Evolutionary conservation across 2,113 vertebrate genomes (phyloP).

Genomic region (Takifugu flavidus): DNA sequence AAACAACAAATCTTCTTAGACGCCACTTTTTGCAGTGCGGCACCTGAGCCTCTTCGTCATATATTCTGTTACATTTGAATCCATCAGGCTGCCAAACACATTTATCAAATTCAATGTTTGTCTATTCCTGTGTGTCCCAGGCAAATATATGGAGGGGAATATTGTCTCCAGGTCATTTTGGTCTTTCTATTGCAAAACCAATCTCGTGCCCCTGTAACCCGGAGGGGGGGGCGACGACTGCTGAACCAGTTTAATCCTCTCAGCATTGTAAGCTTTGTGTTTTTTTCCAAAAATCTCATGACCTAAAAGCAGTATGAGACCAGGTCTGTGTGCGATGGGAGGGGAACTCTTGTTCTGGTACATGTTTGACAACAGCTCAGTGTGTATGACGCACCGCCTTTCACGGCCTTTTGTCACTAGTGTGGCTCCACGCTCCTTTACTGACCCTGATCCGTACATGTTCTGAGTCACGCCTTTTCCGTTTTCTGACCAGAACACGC

Average conservation of each 20-base stretch:
- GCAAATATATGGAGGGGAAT: not conserved
- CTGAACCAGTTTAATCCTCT: slow-evolving; percentile 49
- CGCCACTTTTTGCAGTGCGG: no score
- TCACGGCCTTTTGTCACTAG: not conserved
- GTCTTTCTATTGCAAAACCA: slow-evolving; percentile 21
- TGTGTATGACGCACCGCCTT: slow-evolving; percentile 1
- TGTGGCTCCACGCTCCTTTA: no score
- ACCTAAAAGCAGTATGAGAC: slow-evolving; percentile 42
- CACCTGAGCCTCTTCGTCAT: not conserved
- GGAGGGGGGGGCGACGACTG: not conserved
- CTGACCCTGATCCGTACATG: no score
- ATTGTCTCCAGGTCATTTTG: slow-evolving; percentile 5
- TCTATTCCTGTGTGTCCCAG: not conserved
- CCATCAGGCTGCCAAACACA: no score
- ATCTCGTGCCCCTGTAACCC: slow-evolving; percentile 7
- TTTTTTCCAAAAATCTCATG: slow-evolving; percentile 55
- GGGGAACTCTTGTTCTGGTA: slow-evolving; percentile 25
- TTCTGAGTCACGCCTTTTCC: not conserved
- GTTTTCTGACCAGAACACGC: not conserved
- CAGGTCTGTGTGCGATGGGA: slow-evolving; percentile 30
- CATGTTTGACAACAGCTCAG: slow-evolving; percentile 11
- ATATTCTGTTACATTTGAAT: not conserved
- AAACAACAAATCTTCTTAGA: not conserved
- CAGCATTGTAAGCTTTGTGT: slow-evolving; percentile 35
- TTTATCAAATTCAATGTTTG: not conserved